A percentile compares a stretch with the other conserved stretches of the same genome.
phyloP scores from a whole-genome alignment of 1,140 invertebrate genomes.

The Rhagoletis pomonella region DNA sequence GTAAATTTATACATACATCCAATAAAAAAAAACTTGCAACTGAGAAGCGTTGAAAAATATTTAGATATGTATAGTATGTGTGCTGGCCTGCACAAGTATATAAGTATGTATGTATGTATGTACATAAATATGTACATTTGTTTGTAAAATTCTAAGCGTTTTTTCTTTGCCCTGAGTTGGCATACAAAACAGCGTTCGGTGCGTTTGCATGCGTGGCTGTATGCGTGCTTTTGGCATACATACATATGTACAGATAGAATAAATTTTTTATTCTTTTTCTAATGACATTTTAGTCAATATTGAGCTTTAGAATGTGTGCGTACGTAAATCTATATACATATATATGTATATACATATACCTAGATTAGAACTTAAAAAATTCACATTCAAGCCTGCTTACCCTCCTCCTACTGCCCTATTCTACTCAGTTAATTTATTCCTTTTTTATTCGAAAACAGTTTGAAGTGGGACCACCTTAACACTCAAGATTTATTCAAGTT shows the following conservation, averaged over 20 bases:
- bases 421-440: too few species aligned
- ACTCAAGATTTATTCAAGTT: too few species aligned
- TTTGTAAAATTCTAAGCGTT: slow-evolving; percentile 66
- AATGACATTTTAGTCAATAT: slow-evolving; percentile 18
- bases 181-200: neutral
- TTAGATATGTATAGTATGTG: too few species aligned
- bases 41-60: too few species aligned
- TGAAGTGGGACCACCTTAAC: too few species aligned
- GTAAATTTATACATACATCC: neutral
- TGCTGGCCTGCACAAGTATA: too few species aligned
- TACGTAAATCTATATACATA: neutral
- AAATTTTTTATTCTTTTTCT: slow-evolving; percentile 36
- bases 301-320: neutral
- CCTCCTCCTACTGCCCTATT: too few species aligned
- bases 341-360: neutral
- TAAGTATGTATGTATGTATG: neutral
- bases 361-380: too few species aligned
- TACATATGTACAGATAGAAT: neutral
- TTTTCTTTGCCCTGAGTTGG: slow-evolving; percentile 55
- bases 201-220: neutral
- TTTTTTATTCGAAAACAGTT: too few species aligned
- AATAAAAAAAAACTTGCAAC: too few species aligned
- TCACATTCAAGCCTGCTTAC: too few species aligned
- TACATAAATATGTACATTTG: neutral
- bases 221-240: neutral